A percentile compares a stretch with the other conserved stretches of the same genome.
phyloP scores from a whole-genome alignment of 1,140 invertebrate genomes.

The Nebria ingens region DNA sequence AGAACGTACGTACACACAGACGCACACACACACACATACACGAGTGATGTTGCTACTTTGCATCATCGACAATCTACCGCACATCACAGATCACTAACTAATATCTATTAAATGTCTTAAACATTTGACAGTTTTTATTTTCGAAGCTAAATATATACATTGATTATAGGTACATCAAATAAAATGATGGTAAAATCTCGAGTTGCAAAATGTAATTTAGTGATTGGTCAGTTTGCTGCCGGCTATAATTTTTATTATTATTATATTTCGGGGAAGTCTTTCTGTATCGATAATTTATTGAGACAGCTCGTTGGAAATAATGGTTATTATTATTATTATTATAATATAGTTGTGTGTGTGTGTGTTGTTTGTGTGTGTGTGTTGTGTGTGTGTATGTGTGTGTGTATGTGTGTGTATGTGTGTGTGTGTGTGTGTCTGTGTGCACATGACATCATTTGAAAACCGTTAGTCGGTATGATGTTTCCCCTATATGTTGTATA shows the following conservation, averaged over 20 bases:
- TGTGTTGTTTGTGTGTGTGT: neutral
- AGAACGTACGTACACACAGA: no score
- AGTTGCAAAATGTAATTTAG: neutral
- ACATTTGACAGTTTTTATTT: no score
- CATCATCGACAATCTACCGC: no score
- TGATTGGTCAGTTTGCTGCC: no score
- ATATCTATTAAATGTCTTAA: no score
- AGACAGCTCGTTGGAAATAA: conserved; percentile 4
- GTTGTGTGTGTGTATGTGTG: neutral
- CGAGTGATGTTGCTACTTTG: no score
- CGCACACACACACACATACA: no score
- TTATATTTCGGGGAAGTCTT: neutral
- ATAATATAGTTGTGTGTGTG: neutral
- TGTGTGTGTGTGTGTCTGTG: neutral
- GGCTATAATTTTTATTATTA: conserved; percentile 1
- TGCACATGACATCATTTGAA: neutral
- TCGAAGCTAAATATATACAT: no score
- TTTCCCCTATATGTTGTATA: neutral
- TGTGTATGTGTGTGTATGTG: neutral
- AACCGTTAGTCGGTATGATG: neutral
- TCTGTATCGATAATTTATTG: conserved; percentile 4
- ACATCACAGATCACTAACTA: no score
- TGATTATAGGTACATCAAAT: no score
- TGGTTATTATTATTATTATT: conserved; percentile 2
- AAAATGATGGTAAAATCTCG: no score